Evolutionary conservation across 2,113 vertebrate genomes (phyloP), one percentile per base, ranked within the genome.

Genomic region (Ceuthmochares aereus): DNA sequence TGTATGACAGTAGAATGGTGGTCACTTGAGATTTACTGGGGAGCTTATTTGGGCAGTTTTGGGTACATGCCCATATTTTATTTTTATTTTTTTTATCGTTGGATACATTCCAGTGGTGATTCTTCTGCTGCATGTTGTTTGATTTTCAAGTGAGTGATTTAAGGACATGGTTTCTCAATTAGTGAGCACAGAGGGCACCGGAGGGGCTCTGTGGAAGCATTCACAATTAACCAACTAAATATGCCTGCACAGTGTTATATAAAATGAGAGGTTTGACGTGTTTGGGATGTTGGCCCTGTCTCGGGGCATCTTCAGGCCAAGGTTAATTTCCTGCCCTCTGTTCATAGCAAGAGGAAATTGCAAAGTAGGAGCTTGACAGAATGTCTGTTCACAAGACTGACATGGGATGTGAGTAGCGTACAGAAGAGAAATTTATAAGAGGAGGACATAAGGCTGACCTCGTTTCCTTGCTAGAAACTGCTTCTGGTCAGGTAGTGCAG

Each of bases 281-380:
- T 85, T 90, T 83, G 63, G 62, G 51, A 75, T 77, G 49, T 89
- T 91, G 80, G 40, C 21, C 32, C 32, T 74, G 74, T 76, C 54
- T 88, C 40, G 90, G 64, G 45, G 64, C 68, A 68, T 80, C 75
- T 66, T 91, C 42, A 88, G 77, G 70, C 77, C 84, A 80, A 92
- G 63, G 75, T 94, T 97, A 84, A 83, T 96, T 96, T 92, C 87
- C 78, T 96, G 60, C 73, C 79, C 68, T 92, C 60, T 87, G 73
- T 70, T 90, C 78, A 68, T 59, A 67, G 88, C 69, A 86, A 91
- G 45, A 79, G 64, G 72, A 96, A 95, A 62, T 80, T 67, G 84
- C 56, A 45, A 60, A 78, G 76, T 15, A 84, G 74, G 58, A 95
- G 26, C 60, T 86, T 89, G 83, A 89, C 86, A 92, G 74, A 87